Evolutionary conservation across 2,888 invertebrate species (phyloP), one percentile per base, ranked within the genome.

Genomic region (Plagodis dolabraria): DNA sequence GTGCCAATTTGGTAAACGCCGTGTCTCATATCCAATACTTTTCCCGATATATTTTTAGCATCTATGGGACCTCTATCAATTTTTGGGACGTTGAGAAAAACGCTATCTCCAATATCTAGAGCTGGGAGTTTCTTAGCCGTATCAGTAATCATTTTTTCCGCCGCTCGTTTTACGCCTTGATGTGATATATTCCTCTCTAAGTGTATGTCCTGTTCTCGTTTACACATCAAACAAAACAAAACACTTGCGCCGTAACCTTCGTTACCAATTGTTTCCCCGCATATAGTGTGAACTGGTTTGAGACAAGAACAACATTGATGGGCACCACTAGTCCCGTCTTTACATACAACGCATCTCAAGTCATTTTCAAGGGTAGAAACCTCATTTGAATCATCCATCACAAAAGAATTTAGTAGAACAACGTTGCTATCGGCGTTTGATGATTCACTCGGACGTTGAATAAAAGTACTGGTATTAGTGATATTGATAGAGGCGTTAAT

Each of bases 111-210:
- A 43, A 44, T 36, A n/a, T 49, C 44, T 35, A 48, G 12, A 12
- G 34, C 22, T 22, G n/a, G n/a, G 10, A 55, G 34, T 55, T 49
- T 55, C 43, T 44, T 42, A 35, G 44, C 43, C 8, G 55, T 36
- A 8, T 7, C 4, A 9, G 43, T 6, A n/a, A 7, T 51, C 34
- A 44, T 48, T 55, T 55, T 35, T 36, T 55, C 43, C 38, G 48
- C 38, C 2, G 48, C 35, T 48, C 44, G 34, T 44, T 36, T 48
- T 47, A 47, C 33, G 38, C 42, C 47, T 33, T 22, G 7, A 9
- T 42, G n/a, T 11, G 47, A 33, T 40, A 40, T 9, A 6, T 33
- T 10, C 33, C 48, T 42, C 43, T 54, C 42, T 4, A 9, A 4
- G n/a, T 35, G 6, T 8, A 53, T 46, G n/a, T 53, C 40, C 36